These are phyloP conservation scores for Pterostichus madidus DNA, from an alignment of 2,888 invertebrate species.

Conservation along the genomic window DNA sequence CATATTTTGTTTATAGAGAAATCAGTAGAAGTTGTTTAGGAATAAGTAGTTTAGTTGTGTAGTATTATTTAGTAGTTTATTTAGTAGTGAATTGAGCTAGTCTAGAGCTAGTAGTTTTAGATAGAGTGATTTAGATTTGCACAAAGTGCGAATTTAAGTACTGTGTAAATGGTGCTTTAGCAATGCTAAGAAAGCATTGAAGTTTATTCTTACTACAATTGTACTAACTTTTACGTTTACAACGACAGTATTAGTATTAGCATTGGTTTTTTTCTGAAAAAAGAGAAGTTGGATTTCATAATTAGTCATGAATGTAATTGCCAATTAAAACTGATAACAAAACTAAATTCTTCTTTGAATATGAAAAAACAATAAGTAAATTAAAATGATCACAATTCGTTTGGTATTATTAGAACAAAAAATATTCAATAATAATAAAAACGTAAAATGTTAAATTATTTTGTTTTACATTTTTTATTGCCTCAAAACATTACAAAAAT, in stretches of 20 bases:
- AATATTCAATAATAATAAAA: too few relatives aligned
- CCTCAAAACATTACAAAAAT: too few relatives aligned
- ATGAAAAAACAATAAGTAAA: too few relatives aligned
- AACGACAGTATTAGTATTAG: constrained; percentile 40
- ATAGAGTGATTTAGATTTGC: constrained; percentile 42
- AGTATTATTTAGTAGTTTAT: constrained; percentile 2
- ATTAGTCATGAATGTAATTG: constrained; percentile 12
- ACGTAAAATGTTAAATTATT: too few relatives aligned
- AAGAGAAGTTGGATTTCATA: constrained; percentile 16
- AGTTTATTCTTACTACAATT: constrained; percentile 21
- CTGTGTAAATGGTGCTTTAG: constrained; percentile 36
- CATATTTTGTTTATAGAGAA: not conserved
- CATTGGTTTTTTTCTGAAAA: constrained; percentile 39
- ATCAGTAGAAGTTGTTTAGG: not conserved
- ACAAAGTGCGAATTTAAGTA: constrained; percentile 19
- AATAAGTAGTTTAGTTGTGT: not conserved
- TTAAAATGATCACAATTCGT: too few relatives aligned
- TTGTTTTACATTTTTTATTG: too few relatives aligned
- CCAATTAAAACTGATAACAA: not conserved
- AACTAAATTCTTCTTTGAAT: too few relatives aligned
- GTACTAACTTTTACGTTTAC: constrained; percentile 39
- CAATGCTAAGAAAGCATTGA: constrained; percentile 32
- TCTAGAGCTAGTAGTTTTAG: not conserved
- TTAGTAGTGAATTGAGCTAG: not conserved
- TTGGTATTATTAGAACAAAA: too few relatives aligned